phyloP scores from a whole-genome alignment of 1,140 invertebrate genomes.

The Drosophila tristis region DNA sequence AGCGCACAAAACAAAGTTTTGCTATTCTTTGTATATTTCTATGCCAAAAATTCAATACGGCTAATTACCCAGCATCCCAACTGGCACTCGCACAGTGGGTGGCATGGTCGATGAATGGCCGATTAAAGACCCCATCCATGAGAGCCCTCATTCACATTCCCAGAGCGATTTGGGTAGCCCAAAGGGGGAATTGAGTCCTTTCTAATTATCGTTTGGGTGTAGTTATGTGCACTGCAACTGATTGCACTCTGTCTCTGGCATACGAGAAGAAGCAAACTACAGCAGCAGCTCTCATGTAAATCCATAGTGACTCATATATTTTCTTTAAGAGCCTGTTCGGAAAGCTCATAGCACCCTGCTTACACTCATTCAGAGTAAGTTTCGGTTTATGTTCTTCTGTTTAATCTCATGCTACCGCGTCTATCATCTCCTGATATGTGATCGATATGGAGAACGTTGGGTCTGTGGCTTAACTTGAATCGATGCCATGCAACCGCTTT shows the following conservation, averaged over 20 bases:
- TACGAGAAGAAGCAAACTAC: too few species aligned
- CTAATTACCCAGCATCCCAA: slow-evolving; percentile 73
- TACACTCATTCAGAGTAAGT: too few species aligned
- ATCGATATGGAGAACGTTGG: slow-evolving; percentile 11
- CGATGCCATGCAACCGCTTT: background rate
- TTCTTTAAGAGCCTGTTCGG: too few species aligned
- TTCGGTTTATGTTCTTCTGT: too few species aligned
- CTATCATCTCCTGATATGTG: too few species aligned
- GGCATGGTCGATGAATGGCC: background rate
- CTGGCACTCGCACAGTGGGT: slow-evolving; percentile 51
- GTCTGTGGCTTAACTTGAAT: background rate
- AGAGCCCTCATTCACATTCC: slow-evolving; percentile 7
- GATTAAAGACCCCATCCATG: background rate
- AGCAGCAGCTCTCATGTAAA: too few species aligned
- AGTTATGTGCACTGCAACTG: too few species aligned
- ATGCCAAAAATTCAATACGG: slow-evolving; percentile 80
- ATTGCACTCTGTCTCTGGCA: too few species aligned
- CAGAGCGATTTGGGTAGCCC: too few species aligned
- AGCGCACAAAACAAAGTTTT: slow-evolving; percentile 73
- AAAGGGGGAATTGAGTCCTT: background rate
- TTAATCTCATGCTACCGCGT: too few species aligned
- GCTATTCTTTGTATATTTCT: slow-evolving; percentile 75
- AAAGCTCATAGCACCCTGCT: too few species aligned
- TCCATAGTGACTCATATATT: too few species aligned
- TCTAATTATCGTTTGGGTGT: slow-evolving; percentile 22